Evolutionary conservation across 2,888 invertebrate genomes (phyloP).

Genomic region (Acleris holmiana): DNA sequence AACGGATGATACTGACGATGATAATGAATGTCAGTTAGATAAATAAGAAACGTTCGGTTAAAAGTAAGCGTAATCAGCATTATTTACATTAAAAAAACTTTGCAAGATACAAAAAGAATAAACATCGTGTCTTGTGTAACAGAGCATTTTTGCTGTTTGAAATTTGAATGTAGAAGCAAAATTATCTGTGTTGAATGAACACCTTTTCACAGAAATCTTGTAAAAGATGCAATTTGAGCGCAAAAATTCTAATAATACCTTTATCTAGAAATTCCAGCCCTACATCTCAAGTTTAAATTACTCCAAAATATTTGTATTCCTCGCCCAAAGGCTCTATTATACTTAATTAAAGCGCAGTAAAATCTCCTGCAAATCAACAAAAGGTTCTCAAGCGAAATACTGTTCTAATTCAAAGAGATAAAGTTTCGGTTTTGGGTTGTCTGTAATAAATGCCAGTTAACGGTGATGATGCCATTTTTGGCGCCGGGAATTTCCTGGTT

Average conservation of each 20-base stretch:
- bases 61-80: too few relatives aligned
- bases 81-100: too few relatives aligned
- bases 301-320: constrained; percentile 11
- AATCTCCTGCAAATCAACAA: constrained; percentile 22
- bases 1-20: neutral
- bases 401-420: neutral
- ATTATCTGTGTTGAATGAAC: too few relatives aligned
- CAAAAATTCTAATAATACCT: neutral
- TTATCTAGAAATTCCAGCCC: neutral
- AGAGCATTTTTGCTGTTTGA: too few relatives aligned
- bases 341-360: constrained; percentile 31
- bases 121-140: too few relatives aligned
- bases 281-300: constrained; percentile 4
- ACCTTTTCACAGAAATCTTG: too few relatives aligned
- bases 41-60: too few relatives aligned
- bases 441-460: constrained; percentile 2
- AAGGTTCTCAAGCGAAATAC: neutral
- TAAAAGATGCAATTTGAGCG: too few relatives aligned
- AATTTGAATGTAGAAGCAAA: too few relatives aligned
- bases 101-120: too few relatives aligned
- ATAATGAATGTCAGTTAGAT: neutral
- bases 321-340: constrained; percentile 16
- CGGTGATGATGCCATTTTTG: constrained; percentile 5
- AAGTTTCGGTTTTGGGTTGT: neutral
- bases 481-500: constrained; percentile 3